Base-by-base conservation (phyloP, 2,888 invertebrate species). In the Ariolimax columbianus region DNA sequence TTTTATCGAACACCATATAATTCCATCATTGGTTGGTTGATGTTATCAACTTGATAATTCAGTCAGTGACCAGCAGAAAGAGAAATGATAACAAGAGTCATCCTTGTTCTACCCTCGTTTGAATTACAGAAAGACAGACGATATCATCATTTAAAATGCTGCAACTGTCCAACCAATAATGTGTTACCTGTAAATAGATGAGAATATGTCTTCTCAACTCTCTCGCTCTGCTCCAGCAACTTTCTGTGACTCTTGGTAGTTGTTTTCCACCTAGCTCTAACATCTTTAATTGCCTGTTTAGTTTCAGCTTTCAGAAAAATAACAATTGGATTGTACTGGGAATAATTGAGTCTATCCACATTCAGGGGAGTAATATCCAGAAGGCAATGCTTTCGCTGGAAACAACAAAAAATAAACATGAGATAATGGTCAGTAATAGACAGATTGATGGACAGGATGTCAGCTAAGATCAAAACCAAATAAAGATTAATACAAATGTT, bases 321-420 rank as follows among this genome's bases (percentile, higher is more conserved):
- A 47, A 99, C 99, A 89, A 99, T 97, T 0, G 99, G 99, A 94
- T 98, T 98, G 95, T 99, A 98, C 95, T 99, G 99, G 59, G 99
- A 98, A 94, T 98, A 98, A 95, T 99, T 99, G 30, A 99, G 95
- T 82, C 98, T 95, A 94, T 99, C 99, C 11, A 99, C 99, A 0
- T 99, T 98, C 93, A 97, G 98, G 0, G 99, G 99, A 0, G 98
- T 98, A 82, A 99, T 98, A 94, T 99, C 99, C 83, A 99, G 95
- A 14, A 99, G 95, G 0, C 98, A 98, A 94, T 99, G 99, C 93
- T 98, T 98, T 84, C 98, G 97, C 88, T 94, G 91, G 36, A 88
- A 90, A n/a, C 1, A 26, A 72, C 38, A 72, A 72, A 63, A 63
- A 7, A 63, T 0, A 72, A 30, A 47, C 17, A 6, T 43, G 14